A percentile compares a stretch with the other conserved stretches of the same genome.
phyloP scores from a whole-genome alignment of 2,797 vertebrate genomes.

The Dendrocincla fuliginosa region DNA sequence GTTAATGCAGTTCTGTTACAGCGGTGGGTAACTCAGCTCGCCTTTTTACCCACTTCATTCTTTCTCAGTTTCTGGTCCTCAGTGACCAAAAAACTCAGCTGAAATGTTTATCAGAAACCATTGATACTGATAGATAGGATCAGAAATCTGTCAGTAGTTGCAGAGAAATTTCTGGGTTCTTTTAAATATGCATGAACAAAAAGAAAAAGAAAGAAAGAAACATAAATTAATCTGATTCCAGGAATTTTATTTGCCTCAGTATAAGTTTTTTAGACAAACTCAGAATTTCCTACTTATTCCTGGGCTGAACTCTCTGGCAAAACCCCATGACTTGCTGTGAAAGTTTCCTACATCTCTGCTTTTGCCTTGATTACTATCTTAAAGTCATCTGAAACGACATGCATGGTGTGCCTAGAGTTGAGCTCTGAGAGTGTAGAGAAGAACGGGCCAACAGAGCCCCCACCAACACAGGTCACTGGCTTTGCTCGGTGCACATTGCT shows the following conservation, averaged over 20 bases:
- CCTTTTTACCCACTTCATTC: background rate
- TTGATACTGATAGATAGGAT: background rate
- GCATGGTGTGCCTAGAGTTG: background rate
- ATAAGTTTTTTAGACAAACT: background rate
- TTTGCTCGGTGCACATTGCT: background rate
- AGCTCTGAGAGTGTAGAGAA: background rate
- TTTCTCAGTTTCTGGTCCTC: background rate
- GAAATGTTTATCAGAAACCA: background rate
- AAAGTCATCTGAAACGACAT: background rate
- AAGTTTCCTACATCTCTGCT: background rate
- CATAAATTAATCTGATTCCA: background rate
- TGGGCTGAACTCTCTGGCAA: background rate
- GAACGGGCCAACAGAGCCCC: background rate
- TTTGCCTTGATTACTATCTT: background rate
- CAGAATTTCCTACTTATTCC: background rate
- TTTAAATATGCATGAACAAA: background rate
- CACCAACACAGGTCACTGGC: background rate
- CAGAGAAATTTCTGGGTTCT: background rate
- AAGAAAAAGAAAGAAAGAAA: background rate
- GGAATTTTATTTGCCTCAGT: background rate
- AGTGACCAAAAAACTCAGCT: background rate
- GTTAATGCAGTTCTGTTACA: background rate
- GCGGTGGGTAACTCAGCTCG: accelerated
- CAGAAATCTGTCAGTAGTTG: background rate
- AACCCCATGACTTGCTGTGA: background rate